Conservation (phyloP, 2,113 vertebrate genomes). For the Boulengerochromis microlepis region DNA sequence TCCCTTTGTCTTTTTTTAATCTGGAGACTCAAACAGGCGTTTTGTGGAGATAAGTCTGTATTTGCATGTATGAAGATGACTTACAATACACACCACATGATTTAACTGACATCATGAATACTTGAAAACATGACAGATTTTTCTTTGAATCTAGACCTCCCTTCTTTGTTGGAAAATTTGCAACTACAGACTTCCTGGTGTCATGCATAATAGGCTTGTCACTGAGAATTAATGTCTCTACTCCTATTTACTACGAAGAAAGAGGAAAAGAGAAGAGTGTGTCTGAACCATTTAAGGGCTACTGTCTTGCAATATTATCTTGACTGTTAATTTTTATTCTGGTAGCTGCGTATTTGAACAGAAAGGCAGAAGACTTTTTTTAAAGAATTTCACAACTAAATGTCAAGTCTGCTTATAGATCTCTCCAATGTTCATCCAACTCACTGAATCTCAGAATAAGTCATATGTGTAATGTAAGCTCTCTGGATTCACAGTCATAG, state of each 20-base stretch:
- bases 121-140: background rate
- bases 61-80: background rate
- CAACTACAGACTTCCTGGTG: slow-evolving; percentile 1
- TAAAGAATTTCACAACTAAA: background rate
- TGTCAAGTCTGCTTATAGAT: background rate
- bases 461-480: background rate
- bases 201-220: slow-evolving; percentile 56
- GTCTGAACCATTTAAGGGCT: slow-evolving; percentile 33
- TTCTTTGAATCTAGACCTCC: slow-evolving; percentile 3
- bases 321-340: slow-evolving; percentile 22
- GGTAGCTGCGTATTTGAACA: background rate
- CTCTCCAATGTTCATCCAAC: background rate
- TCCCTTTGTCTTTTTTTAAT: background rate
- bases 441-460: background rate
- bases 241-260: slow-evolving; percentile 29
- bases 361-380: background rate
- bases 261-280: background rate
- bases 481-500: background rate
- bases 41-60: background rate
- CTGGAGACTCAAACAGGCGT: background rate
- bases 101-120: background rate
- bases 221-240: slow-evolving; percentile 51
- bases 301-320: slow-evolving; percentile 37
- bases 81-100: background rate
- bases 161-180: slow-evolving; percentile 2